A percentile compares a stretch with the other conserved stretches of the same genome.
Evolutionary conservation across 1,140 invertebrate species (phyloP).

Genomic region (Bombus affinis): DNA sequence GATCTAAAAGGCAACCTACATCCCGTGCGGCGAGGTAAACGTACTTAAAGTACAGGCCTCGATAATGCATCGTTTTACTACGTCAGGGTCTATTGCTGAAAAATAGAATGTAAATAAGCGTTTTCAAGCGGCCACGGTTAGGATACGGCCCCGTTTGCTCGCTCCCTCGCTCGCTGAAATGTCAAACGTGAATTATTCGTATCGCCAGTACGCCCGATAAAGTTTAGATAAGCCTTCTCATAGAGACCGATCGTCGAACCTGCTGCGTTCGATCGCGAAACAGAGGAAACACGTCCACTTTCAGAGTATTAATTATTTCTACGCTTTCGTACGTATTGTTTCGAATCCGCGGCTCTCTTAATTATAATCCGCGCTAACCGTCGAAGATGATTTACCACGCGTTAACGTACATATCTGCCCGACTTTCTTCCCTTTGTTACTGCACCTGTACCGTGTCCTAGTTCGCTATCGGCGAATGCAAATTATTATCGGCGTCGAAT

Average conservation of each 20-base stretch:
- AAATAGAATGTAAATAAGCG: conserved; percentile 42
- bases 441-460: background rate
- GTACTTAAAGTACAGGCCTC: conserved; percentile 27
- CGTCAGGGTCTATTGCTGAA: conserved; percentile 33
- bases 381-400: background rate
- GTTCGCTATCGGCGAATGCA: conserved; percentile 10
- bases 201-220: background rate
- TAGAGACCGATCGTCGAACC: background rate
- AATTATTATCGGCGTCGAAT: conserved; percentile 26
- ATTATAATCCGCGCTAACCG: background rate
- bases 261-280: background rate
- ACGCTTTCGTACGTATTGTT: background rate
- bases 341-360: background rate
- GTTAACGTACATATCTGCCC: too few species aligned
- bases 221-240: background rate
- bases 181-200: conserved; percentile 54
- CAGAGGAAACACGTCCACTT: background rate
- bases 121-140: conserved; percentile 21
- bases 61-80: conserved; percentile 25
- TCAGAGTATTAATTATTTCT: background rate
- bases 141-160: background rate
- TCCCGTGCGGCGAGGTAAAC: conserved; percentile 49
- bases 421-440: background rate
- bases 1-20: conserved; percentile 69
- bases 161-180: conserved; percentile 15